Percentiles rank a stretch among this genome's conserved stretches.
These are phyloP conservation scores for Ammodramus savannarum DNA, from an alignment of 2,113 vertebrate genomes.

Conservation along the genomic window DNA sequence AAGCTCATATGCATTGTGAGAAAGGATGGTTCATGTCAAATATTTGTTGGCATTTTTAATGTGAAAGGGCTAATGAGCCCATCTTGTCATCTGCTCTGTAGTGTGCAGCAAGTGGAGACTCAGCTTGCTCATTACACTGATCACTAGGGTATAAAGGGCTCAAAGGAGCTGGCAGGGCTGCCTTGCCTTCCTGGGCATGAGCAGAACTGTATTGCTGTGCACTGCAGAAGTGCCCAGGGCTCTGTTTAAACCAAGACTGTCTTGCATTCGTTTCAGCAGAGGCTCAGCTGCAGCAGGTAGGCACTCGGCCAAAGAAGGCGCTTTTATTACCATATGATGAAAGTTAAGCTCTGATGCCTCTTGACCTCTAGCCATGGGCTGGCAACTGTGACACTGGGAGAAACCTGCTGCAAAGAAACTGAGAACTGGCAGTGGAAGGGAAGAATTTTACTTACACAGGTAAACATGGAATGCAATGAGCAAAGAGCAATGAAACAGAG, in stretches of 20 bases:
- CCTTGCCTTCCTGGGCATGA: neutral
- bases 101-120: rapidly evolving
- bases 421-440: neutral
- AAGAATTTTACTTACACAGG: neutral
- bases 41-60: neutral
- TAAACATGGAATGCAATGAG: neutral
- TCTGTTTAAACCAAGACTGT: neutral
- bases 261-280: neutral
- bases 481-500: neutral
- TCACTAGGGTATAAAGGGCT: neutral
- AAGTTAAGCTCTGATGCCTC: neutral
- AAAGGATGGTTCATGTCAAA: neutral
- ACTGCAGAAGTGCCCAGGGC: neutral
- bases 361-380: neutral
- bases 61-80: neutral
- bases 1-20: neutral
- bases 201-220: neutral
- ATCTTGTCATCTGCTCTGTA: neutral
- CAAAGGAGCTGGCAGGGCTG: neutral
- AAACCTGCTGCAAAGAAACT: neutral
- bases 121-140: neutral
- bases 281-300: neutral
- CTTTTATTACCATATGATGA: neutral
- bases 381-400: neutral
- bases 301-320: rapidly evolving